Percentiles rank a stretch among this genome's conserved stretches.
phyloP scores from a whole-genome alignment of 2,113 vertebrate genomes.

The Rhinoderma darwinii region DNA sequence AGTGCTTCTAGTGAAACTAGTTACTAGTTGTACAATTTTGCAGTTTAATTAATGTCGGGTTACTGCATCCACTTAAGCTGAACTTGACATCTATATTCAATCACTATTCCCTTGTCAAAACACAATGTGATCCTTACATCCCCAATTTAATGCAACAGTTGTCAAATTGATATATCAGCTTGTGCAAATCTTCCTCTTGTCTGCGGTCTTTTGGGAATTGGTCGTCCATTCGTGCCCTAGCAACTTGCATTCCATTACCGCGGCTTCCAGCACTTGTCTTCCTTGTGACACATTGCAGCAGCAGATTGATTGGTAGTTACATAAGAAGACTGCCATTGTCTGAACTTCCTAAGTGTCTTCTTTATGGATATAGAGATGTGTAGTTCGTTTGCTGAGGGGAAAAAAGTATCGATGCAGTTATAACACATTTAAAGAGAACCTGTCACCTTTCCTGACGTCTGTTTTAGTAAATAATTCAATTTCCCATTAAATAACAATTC shows the following conservation, averaged over 20 bases:
- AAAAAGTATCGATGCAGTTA: no score
- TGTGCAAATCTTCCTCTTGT: conserved; percentile 29
- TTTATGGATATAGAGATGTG: not conserved
- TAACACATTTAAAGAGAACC: no score
- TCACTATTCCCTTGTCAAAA: not conserved
- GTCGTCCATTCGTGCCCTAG: conserved; percentile 20
- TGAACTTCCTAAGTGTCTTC: not conserved
- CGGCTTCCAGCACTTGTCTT: not conserved
- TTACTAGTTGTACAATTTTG: not conserved
- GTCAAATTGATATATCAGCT: conserved; percentile 38
- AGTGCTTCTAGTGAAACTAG: no score
- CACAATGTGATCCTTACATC: not conserved
- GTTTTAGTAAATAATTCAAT: no score
- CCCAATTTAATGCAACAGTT: conserved; percentile 24
- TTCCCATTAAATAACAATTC: no score
- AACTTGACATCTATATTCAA: not conserved
- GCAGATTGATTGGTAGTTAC: not conserved
- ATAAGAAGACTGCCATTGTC: not conserved
- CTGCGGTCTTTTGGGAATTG: conserved; percentile 14
- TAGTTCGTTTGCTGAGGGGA: not conserved
- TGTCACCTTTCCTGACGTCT: no score
- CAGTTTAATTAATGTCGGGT: not conserved
- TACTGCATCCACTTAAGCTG: not conserved
- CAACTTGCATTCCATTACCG: conserved; percentile 31
- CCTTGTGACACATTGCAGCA: not conserved